Percentiles rank a stretch among this genome's conserved stretches.
These are phyloP conservation scores for Notechis scutatus DNA, from an alignment of 2,113 vertebrate genomes.

Conservation along the genomic window DNA sequence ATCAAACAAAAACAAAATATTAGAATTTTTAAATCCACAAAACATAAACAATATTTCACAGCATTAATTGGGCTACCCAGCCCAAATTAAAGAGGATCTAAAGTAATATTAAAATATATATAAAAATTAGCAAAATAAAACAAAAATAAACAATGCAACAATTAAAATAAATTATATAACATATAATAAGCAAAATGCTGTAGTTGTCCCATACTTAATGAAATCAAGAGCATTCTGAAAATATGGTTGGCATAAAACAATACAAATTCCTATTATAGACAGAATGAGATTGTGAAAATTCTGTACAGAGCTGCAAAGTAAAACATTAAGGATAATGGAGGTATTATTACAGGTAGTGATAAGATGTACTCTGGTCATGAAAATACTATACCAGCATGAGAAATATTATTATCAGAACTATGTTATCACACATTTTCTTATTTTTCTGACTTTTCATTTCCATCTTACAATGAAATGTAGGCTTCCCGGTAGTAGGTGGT, in stretches of 20 bases:
- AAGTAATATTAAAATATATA: conserved; percentile 61
- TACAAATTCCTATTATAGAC: conserved; percentile 41
- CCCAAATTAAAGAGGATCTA: conserved; percentile 52
- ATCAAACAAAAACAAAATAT: conserved; percentile 67
- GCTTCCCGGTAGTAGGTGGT: not conserved
- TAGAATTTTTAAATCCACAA: conserved; percentile 41
- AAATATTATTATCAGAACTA: not conserved
- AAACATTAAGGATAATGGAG: conserved; percentile 6
- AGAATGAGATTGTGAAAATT: conserved; percentile 45
- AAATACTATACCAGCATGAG: conserved; percentile 8
- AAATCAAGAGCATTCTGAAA: conserved; percentile 55
- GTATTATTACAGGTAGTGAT: conserved; percentile 12
- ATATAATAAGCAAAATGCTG: conserved; percentile 69
- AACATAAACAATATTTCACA: conserved; percentile 76
- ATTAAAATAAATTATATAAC: conserved; percentile 73
- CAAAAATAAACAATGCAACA: conserved; percentile 64
- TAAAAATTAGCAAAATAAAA: conserved; percentile 72
- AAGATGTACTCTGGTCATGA: conserved; percentile 20
- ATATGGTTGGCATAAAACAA: conserved; percentile 42
- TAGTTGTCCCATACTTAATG: conserved; percentile 61
- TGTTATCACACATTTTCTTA: not conserved
- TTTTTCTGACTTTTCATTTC: conserved; percentile 35
- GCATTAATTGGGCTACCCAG: conserved; percentile 70
- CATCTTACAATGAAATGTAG: conserved; percentile 40
- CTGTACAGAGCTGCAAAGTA: conserved; percentile 41